Base-by-base conservation (phyloP, 2,888 invertebrate genomes). In the Acanthosepion pharaonis region DNA sequence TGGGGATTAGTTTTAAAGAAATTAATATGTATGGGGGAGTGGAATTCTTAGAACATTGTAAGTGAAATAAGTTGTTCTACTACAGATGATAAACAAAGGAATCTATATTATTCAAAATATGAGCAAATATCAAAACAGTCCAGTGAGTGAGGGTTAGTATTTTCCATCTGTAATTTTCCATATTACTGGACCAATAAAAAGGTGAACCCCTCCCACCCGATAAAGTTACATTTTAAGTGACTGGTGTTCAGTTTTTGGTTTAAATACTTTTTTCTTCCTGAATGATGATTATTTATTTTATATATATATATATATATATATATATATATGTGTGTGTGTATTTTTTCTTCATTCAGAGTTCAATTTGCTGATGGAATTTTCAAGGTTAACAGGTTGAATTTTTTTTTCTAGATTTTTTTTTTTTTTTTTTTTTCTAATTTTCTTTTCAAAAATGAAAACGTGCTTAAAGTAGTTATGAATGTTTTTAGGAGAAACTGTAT, bases 91-190 rank as follows among this genome's bases (percentile, higher is more conserved):
- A n/a, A 15, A 11, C 78, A 78, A n/a, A 11, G 78, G 11, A n/a
- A 78, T 33, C n/a, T 78, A n/a, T n/a, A 78, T 78, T n/a, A n/a
- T n/a, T 78, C 9, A 78, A 78, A 78, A 78, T n/a, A 78, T 78
- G 78, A 78, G n/a, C 78, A 78, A 78, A 78, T 78, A 78, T 78
- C n/a, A n/a, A 78, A 78, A 78, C n/a, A 78, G 78, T 78, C n/a
- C n/a, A 78, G n/a, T n/a, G n/a, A 78, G 78, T 33, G 15, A 78
- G 78, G 78, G 11, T 78, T 78, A n/a, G n/a, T 78, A 78, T 78
- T 78, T n/a, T 78, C 33, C 78, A 78, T 78, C 78, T 33, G n/a
- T n/a, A 78, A 78, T 78, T 15, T 78, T 78, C 78, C n/a, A n/a
- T 78, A 78, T 78, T n/a, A 15, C 78, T 15, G 78, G 78, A 78